These are phyloP conservation scores for Anabas testudineus DNA, from an alignment of 2,797 vertebrate genomes.

Conservation along the genomic window DNA sequence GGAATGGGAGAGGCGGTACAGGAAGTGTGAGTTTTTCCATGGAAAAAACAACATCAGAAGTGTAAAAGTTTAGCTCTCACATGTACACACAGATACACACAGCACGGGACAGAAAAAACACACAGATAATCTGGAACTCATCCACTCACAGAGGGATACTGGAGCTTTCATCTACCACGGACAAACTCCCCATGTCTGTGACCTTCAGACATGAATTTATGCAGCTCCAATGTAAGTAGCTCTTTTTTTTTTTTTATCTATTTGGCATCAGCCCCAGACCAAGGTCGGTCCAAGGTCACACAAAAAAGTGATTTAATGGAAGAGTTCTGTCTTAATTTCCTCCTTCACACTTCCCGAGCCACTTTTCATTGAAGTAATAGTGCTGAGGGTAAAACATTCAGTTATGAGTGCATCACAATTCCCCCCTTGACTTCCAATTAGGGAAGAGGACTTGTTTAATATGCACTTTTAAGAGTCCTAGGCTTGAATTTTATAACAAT, in stretches of 20 bases:
- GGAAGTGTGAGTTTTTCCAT: constrained; percentile 10
- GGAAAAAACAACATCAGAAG: constrained; percentile 5
- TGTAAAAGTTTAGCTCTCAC: background rate
- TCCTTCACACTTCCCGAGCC: constrained; percentile 1
- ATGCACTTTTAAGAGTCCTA: constrained; percentile 20
- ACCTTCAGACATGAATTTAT: constrained; percentile 54
- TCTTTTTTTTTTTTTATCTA: constrained; percentile 1
- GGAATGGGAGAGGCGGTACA: constrained; percentile 3
- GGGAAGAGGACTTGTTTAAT: constrained; percentile 18
- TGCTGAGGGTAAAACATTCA: constrained; percentile 1
- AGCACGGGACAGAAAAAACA: constrained; percentile 8
- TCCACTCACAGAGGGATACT: constrained; percentile 44
- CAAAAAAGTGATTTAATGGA: background rate
- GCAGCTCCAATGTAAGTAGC: background rate
- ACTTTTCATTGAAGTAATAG: background rate
- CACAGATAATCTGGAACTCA: constrained; percentile 33
- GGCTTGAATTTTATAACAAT: constrained; percentile 45
- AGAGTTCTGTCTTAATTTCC: constrained; percentile 1
- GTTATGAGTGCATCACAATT: background rate
- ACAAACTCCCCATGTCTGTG: constrained; percentile 32
- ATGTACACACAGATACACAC: constrained; percentile 5
- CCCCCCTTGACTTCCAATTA: constrained; percentile 6
- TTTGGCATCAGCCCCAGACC: constrained; percentile 29
- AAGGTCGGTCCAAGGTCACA: constrained; percentile 28
- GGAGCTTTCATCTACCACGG: constrained; percentile 33